Evolutionary conservation across 2,888 invertebrate species (phyloP), one percentile per base, ranked within the genome.

Genomic region (Chirona hameri): DNA sequence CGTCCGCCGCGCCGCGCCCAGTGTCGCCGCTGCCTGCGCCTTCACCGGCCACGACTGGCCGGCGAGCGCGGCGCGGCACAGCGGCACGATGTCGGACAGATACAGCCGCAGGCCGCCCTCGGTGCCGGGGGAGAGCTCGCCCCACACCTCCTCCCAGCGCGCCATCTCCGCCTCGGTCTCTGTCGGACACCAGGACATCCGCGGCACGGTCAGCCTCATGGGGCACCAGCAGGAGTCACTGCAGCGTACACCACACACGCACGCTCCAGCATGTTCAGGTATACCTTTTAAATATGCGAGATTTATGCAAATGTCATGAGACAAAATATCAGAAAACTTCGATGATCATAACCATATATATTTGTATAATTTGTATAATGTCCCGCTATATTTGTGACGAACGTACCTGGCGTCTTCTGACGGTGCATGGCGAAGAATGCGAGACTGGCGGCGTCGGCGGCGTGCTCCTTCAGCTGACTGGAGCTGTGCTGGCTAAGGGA

Each of bases 371-470:
- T n/a, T n/a, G n/a, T n/a, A n/a, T n/a, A n/a, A n/a, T n/a, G n/a
- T n/a, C n/a, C n/a, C n/a, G n/a, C n/a, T n/a, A 39, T 39, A 39
- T 39, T 39, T 39, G 3, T 18, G 52, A 15, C 52, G 18, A 52
- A 12, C 52, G 12, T 18, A 52, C 82, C 84, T 21, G 55, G 52
- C 9, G 82, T 82, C 52, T 92, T 92, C 86, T 93, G 92, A 29
- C 92, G 93, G 86, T 97, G 97, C 95, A 96, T 97, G 21, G 96
- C 97, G 85, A 96, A 91, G 88, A 96, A 97, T 39, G 94, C 93
- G 83, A 96, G 89, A 0, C 97, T 96, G 85, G 97, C 90, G 18
- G 95, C 90, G 48, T 92, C 88, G 15, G 90, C 91, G 55, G 94
- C 92, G 87, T 95, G 93, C 86, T 93, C 92, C 87, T 93, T 94